Percentiles rank a stretch among this genome's conserved stretches.
phyloP scores from a whole-genome alignment of 1,140 invertebrate species.

The Drosophila navojoa region DNA sequence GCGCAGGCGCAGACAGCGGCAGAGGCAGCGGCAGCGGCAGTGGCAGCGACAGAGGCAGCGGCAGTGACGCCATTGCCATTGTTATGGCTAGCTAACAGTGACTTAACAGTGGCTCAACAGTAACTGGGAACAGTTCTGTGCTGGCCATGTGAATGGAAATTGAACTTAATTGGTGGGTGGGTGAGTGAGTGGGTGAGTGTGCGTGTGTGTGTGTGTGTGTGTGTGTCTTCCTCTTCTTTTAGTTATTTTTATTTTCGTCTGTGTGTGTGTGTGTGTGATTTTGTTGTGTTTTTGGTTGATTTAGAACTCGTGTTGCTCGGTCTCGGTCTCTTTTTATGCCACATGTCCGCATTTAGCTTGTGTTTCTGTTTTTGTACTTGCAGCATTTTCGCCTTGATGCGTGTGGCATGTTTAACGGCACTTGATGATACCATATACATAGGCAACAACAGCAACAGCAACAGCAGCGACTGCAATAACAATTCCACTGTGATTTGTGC shows the following conservation, averaged over 20 bases:
- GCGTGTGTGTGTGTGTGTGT: slow-evolving; percentile 4
- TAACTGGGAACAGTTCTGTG: slow-evolving; percentile 35
- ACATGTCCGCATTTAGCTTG: slow-evolving; percentile 31
- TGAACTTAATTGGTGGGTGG: not conserved
- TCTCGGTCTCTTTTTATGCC: slow-evolving; percentile 44
- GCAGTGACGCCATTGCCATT: not conserved
- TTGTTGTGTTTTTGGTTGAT: slow-evolving; percentile 19
- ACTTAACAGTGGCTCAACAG: slow-evolving; percentile 50
- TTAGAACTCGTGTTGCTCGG: slow-evolving; percentile 28
- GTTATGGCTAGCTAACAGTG: not conserved
- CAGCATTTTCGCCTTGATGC: slow-evolving; percentile 61
- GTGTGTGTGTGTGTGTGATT: not conserved
- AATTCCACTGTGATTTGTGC: slow-evolving; percentile 43
- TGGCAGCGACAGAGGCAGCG: slow-evolving; percentile 6
- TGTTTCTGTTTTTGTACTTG: slow-evolving; percentile 42
- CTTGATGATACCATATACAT: slow-evolving; percentile 47
- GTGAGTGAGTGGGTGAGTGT: not conserved
- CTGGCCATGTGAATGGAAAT: not conserved
- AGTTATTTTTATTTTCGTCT: slow-evolving; percentile 3
- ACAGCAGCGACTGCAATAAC: slow-evolving; percentile 12
- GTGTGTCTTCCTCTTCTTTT: not conserved
- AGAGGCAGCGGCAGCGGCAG: slow-evolving; percentile 38
- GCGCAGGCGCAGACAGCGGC: slow-evolving; percentile 56
- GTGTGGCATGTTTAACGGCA: slow-evolving; percentile 62
- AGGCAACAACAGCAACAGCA: slow-evolving; percentile 11